These are phyloP conservation scores for Hemaris fuciformis DNA, from an alignment of 2,888 invertebrate genomes.

Conservation along the genomic window DNA sequence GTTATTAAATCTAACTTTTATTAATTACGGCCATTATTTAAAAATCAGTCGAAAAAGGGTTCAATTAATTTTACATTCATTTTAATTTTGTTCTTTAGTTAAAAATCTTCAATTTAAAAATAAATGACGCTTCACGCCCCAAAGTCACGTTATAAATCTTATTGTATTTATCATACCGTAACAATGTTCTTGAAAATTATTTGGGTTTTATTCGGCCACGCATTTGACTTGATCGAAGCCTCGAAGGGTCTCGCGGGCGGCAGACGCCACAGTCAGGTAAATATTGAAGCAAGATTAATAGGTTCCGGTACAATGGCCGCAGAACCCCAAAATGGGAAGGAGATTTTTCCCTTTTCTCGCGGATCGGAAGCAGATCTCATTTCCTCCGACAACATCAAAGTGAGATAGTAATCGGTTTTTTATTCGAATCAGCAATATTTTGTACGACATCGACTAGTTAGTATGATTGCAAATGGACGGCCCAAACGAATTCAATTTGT, in stretches of 20 bases:
- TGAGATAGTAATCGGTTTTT: slow-evolving; percentile 78
- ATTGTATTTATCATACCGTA: neutral
- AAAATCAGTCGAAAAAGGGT: neutral
- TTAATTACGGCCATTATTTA: neutral
- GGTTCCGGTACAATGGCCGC: slow-evolving; percentile 47
- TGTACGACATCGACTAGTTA: slow-evolving; percentile 66
- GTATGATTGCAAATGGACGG: slow-evolving; percentile 19
- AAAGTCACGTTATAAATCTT: neutral
- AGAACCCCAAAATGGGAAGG: slow-evolving; percentile 67
- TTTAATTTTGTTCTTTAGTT: neutral
- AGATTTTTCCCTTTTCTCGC: slow-evolving; percentile 77
- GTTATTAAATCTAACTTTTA: neutral
- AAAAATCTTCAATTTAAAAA: neutral
- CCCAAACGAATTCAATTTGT: slow-evolving; percentile 11
- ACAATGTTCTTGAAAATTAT: neutral
- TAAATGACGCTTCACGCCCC: neutral
- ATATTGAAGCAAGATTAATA: slow-evolving; percentile 57
- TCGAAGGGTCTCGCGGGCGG: slow-evolving; percentile 18
- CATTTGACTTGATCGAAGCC: neutral
- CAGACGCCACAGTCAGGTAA: slow-evolving; percentile 45
- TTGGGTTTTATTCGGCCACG: neutral
- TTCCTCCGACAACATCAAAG: slow-evolving; percentile 81
- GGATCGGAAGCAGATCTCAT: slow-evolving; percentile 79
- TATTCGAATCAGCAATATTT: slow-evolving; percentile 78
- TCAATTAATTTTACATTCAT: neutral